These are phyloP conservation scores for Tupiocoris notatus DNA, from an alignment of 2,888 invertebrate genomes.

Conservation along the genomic window DNA sequence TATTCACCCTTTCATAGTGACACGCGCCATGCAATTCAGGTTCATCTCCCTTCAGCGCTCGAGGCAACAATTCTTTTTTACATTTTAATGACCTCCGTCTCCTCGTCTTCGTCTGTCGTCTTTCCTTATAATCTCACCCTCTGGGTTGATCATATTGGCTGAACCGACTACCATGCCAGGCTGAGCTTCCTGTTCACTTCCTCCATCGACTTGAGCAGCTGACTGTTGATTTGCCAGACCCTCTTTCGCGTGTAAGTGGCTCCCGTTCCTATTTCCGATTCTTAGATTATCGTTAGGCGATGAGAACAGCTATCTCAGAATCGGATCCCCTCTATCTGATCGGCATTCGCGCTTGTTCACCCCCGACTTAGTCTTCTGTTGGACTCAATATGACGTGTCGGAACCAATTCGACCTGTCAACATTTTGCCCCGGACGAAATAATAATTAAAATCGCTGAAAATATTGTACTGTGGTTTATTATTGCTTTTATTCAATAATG, in stretches of 20 bases:
- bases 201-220: neutral
- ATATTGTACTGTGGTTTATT: no score
- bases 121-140: neutral
- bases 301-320: neutral
- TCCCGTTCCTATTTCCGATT: conserved; percentile 3
- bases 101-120: neutral
- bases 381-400: no score
- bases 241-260: neutral
- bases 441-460: no score
- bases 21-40: neutral
- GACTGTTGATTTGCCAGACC: neutral
- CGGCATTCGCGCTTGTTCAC: neutral
- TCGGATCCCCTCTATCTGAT: neutral
- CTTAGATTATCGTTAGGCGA: conserved; percentile 9
- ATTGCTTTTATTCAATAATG: no score
- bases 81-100: conserved; percentile 3
- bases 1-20: conserved; percentile 1
- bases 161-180: neutral
- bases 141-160: neutral
- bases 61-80: neutral
- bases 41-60: neutral
- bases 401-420: no score
- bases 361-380: no score
- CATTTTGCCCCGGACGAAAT: no score
- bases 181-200: neutral